phyloP scores from a whole-genome alignment of 2,113 vertebrate genomes.

The Crotalus tigris region DNA sequence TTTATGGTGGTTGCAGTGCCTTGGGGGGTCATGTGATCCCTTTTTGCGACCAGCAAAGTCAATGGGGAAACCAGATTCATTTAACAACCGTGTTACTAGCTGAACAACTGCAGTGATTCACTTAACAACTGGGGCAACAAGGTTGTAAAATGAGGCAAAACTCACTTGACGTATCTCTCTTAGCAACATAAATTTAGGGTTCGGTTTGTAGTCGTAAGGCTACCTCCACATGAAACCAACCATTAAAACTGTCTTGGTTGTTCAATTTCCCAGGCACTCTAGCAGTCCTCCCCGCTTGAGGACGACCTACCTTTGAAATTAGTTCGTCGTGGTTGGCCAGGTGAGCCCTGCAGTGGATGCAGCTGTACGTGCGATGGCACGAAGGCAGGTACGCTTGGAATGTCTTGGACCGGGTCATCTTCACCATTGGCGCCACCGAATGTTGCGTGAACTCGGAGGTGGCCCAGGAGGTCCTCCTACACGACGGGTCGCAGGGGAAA shows the following conservation, averaged over 20 bases:
- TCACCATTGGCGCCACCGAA: slow-evolving; percentile 90
- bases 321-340: slow-evolving; percentile 98
- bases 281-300: neutral
- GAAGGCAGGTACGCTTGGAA: slow-evolving; percentile 98
- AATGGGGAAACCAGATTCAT: neutral
- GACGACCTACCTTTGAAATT: slow-evolving; percentile 89
- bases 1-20: neutral
- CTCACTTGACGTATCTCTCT: neutral
- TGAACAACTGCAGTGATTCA: neutral
- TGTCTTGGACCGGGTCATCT: slow-evolving; percentile 99
- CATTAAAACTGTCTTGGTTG: neutral
- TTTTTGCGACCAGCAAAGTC: neutral
- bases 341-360: slow-evolving; percentile 97
- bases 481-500: slow-evolving; percentile 98
- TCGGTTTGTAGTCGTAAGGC: neutral
- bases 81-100: neutral
- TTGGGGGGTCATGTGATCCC: neutral
- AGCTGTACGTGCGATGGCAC: slow-evolving; percentile 98
- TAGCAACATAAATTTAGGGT: neutral
- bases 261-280: neutral
- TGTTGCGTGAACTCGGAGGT: slow-evolving; percentile 79
- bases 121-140: neutral
- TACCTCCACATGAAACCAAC: neutral
- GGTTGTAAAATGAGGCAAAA: neutral
- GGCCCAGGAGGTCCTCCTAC: slow-evolving; percentile 95